Base-by-base conservation (phyloP, 2,888 invertebrate species). In the Phaedon cochleariae region DNA sequence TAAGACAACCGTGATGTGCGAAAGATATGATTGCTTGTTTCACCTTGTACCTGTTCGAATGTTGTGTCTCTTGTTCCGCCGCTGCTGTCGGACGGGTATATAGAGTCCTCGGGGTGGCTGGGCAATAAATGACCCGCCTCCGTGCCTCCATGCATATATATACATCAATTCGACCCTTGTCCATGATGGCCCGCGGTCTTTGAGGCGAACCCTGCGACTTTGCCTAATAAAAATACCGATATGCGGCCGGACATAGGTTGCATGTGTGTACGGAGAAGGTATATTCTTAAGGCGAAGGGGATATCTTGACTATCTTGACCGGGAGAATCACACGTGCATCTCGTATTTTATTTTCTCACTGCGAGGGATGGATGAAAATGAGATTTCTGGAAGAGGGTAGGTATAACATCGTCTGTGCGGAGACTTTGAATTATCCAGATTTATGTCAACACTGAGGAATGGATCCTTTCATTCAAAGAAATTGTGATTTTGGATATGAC, bases 191-290 rank as follows among this genome's bases (percentile, higher is more conserved):
- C 76, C 68, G 73, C 65, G 75, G 76, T 75, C 74, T 75, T 75
- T 76, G 73, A 75, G 72, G 73, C 76, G 77, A 63, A 74, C 63
- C 67, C 67, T 61, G 64, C 45, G 67, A 76, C 77, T 78, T 77
- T 75, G 76, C 74, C 79, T 79, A 79, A 80, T 80, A 80, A 80
- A 80, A 80, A 79, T 79, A 77, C 77, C 76, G 76, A 78, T 77
- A 79, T 80, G 79, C 76, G 77, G 74, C 72, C 72, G 79, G 80
- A 79, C 80, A 80, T 79, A 79, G 79, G 79, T 79, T 79, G 76
- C 77, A 76, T 72, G 76, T 72, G 76, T 73, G 77, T 78, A 77
- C 74, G 77, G 76, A 75, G 72, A 65, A 68, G 59, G 68, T 69
- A 69, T 65, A 66, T 65, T 63, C 54, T 58, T 54, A 60, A 45